Conservation (phyloP, 2,113 vertebrate species). For the Pristiophorus japonicus region DNA sequence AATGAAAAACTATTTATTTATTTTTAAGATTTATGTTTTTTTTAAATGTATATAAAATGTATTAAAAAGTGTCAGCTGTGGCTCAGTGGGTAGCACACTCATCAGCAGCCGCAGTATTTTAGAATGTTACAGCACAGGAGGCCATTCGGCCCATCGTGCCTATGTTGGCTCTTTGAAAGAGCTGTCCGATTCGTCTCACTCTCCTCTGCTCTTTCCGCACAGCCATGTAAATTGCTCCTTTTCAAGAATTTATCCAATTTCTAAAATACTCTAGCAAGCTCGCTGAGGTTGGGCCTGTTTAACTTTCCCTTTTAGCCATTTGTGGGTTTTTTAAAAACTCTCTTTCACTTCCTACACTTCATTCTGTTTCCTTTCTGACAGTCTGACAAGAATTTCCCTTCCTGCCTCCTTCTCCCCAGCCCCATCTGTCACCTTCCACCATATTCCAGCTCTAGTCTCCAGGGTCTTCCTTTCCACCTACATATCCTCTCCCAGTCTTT, state of each 20-base stretch:
- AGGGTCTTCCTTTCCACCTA: background rate
- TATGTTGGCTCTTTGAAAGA: background rate
- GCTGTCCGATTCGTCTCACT: background rate
- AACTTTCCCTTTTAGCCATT: background rate
- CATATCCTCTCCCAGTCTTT: background rate
- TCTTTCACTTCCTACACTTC: constrained; percentile 15
- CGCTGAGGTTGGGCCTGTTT: background rate
- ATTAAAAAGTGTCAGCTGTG: no score
- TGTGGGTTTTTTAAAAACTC: background rate
- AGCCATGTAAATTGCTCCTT: background rate
- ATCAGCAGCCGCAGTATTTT: no score
- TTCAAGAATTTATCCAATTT: background rate
- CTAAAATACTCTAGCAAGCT: background rate
- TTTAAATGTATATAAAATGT: no score
- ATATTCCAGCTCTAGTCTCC: no score
- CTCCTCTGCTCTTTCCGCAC: background rate
- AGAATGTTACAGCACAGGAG: background rate
- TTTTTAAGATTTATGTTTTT: no score
- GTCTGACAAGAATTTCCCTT: background rate
- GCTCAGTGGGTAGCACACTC: no score
- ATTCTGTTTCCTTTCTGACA: constrained; percentile 2
- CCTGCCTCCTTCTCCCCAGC: background rate
- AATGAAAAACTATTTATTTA: no score
- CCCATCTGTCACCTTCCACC: constrained; percentile 8
- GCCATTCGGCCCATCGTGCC: background rate